Base-by-base conservation (phyloP, 1,140 invertebrate genomes). In the Archivesica marissinica region DNA sequence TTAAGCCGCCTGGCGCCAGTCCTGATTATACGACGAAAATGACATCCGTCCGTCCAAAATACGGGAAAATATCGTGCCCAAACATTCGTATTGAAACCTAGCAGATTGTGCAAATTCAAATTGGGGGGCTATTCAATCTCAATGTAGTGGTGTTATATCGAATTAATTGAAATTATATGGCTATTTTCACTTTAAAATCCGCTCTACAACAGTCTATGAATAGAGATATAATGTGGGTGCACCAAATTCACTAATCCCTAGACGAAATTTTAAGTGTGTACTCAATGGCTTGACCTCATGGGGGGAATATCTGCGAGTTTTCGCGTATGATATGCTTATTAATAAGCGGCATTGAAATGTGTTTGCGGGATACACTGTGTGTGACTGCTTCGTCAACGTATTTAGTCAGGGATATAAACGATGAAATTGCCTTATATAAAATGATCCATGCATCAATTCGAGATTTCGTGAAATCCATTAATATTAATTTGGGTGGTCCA, bases 131-230 rank as follows among this genome's bases (percentile, higher is more conserved):
- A 50, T 80, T 80, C 25, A 80, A 30, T 33, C 9, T 66, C 77
- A 33, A 70, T 68, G 64, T 64, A 61, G 2, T 39, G 54, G 35
- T 39, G n/a, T 54, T 81, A 23, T 72, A 70, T 44, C 38, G 64
- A 66, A 68, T 81, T 81, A 81, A 81, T 81, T 81, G 78, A 70
- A 81, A 81, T 81, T 81, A 81, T 70, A 81, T 70, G 78, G 56
- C n/a, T 59, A 81, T 81, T 81, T 81, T 81, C 78, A 81, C 78
- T 81, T 81, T 70, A 44, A 68, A 81, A 81, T 81, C 59, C 54
- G n/a, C n/a, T 41, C 56, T 68, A 70, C 78, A 50, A 50, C 25
- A n/a, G 28, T 6, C 9, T 13, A 23, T 81, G 61, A 81, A 81
- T 81, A 50, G 64, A 35, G 11, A 70, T 44, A 52, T 56, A 70